These are phyloP conservation scores for Acanthisitta chloris DNA, from an alignment of 2,113 vertebrate species.

Conservation along the genomic window DNA sequence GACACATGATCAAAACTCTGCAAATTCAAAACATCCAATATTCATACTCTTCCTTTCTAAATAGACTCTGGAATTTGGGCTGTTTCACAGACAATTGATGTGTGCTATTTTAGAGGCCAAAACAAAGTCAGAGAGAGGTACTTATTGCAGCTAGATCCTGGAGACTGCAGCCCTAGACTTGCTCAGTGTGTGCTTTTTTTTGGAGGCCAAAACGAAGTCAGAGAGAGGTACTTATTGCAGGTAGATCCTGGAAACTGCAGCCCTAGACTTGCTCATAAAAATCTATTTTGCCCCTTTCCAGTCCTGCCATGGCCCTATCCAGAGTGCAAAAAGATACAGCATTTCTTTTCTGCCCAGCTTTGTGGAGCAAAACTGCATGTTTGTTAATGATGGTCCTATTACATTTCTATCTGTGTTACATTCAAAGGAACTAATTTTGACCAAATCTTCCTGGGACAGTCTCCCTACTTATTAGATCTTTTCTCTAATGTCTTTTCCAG, in stretches of 20 bases:
- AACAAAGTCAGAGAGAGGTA: not conserved
- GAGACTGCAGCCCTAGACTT: not conserved
- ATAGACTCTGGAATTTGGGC: not conserved
- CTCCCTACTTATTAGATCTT: not conserved
- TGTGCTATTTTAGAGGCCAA: not conserved
- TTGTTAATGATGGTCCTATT: not conserved
- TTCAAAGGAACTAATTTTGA: not conserved
- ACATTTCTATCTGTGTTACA: not conserved
- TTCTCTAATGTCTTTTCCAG: not conserved
- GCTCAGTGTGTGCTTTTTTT: too few species aligned
- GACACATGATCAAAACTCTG: not conserved
- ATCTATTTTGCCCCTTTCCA: not conserved
- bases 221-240: not conserved
- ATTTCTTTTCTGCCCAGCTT: not conserved
- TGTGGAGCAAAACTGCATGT: not conserved
- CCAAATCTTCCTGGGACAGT: not conserved
- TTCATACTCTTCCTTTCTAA: not conserved
- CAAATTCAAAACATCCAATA: not conserved
- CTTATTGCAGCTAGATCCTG: not conserved
- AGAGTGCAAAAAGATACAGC: not conserved
- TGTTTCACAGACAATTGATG: not conserved
- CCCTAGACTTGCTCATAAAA: not conserved
- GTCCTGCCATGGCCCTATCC: not conserved
- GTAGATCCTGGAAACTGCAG: not conserved
- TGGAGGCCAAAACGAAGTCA: not conserved